Evolutionary conservation across 1,140 invertebrate species (phyloP).

Genomic region (Lepidurus apus): DNA sequence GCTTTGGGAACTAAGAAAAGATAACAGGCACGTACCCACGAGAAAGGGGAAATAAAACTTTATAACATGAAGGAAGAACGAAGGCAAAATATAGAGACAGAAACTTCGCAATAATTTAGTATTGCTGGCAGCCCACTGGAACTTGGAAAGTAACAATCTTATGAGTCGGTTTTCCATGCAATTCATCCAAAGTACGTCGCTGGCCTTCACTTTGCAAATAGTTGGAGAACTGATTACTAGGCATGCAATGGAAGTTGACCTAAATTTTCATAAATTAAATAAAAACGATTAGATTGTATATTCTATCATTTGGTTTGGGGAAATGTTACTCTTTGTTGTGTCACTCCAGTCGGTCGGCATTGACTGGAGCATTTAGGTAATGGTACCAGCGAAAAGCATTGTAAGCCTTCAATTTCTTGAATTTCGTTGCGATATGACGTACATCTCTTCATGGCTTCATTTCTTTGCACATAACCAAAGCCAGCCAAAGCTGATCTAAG

Average conservation of each 20-base stretch:
- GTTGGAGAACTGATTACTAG: constrained; percentile 27
- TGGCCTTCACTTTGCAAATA: constrained; percentile 22
- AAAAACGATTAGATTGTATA: neutral
- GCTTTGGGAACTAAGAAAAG: too few species aligned
- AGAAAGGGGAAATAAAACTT: neutral
- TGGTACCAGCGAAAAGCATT: constrained; percentile 32
- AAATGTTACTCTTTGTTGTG: constrained; percentile 28
- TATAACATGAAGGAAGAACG: neutral
- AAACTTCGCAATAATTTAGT: neutral
- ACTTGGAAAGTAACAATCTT: constrained; percentile 20
- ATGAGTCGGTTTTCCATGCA: constrained; percentile 27
- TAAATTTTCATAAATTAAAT: neutral
- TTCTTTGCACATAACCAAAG: neutral
- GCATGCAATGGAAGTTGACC: constrained; percentile 31
- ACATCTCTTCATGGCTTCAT: neutral
- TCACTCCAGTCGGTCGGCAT: neutral
- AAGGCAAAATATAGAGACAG: neutral
- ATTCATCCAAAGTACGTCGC: constrained; percentile 27
- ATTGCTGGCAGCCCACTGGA: constrained; percentile 12
- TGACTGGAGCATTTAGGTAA: constrained; percentile 19
- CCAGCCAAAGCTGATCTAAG: neutral
- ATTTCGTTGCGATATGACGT: constrained; percentile 26
- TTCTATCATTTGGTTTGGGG: neutral
- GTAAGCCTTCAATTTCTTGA: constrained; percentile 4
- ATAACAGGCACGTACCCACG: too few species aligned